Conservation (phyloP, 2,797 vertebrate species). For the Babyrousa celebensis region DNA sequence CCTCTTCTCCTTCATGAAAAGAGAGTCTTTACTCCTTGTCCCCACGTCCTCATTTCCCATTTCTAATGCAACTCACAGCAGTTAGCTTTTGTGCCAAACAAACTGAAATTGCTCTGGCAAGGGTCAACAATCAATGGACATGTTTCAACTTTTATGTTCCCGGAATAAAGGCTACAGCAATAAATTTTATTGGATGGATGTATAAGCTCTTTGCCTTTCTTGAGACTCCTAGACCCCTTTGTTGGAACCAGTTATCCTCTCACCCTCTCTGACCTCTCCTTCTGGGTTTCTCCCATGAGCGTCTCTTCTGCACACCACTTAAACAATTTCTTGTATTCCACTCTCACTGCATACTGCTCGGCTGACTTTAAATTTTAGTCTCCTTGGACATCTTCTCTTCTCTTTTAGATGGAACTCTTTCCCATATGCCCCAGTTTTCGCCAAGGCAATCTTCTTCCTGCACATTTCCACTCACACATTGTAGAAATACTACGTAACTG, state of each 20-base stretch:
- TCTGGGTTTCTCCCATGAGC: background rate
- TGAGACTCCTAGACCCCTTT: background rate
- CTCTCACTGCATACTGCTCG: background rate
- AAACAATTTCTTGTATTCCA: background rate
- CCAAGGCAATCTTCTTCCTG: background rate
- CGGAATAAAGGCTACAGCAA: background rate
- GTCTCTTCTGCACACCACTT: background rate
- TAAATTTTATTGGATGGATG: background rate
- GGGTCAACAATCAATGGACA: background rate
- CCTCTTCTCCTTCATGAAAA: background rate
- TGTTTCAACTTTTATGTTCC: background rate
- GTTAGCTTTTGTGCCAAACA: background rate
- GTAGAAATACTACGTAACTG: background rate
- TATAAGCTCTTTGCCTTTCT: background rate
- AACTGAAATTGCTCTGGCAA: background rate
- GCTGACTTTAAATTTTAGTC: background rate
- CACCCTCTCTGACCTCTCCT: background rate
- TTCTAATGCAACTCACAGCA: background rate
- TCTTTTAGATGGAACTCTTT: background rate
- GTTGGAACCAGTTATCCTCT: background rate
- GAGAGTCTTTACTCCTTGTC: accelerated
- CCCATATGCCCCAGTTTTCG: background rate
- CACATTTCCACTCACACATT: background rate
- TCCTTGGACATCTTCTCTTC: background rate
- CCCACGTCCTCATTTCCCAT: background rate